Percentiles rank a stretch among this genome's conserved stretches.
Evolutionary conservation across 1,140 invertebrate species (phyloP).

Genomic region (Geopemphigus sp.): DNA sequence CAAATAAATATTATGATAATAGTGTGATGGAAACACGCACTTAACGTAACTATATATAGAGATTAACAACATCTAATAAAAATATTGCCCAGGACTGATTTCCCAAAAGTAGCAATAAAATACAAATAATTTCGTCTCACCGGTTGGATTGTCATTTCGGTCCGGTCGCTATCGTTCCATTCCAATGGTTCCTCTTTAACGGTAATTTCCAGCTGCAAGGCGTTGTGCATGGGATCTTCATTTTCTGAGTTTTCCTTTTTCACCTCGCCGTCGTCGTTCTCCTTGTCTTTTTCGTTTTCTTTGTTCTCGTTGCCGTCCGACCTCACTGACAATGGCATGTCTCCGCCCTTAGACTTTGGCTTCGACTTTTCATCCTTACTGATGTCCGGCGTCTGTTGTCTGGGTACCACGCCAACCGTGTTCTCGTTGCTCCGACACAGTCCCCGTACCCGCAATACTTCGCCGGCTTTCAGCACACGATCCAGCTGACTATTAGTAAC

Average conservation of each 20-base stretch:
- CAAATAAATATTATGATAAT: too few relatives aligned
- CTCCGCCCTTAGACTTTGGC: constrained; percentile 56
- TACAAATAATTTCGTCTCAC: constrained; percentile 53
- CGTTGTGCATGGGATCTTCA: constrained; percentile 55
- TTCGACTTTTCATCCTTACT: constrained; percentile 56
- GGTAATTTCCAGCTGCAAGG: constrained; percentile 50
- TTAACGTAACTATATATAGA: too few relatives aligned
- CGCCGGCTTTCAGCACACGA: constrained; percentile 73
- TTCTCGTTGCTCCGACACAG: constrained; percentile 52
- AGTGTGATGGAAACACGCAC: too few relatives aligned
- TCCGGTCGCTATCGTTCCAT: constrained; percentile 58
- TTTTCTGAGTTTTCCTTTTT: constrained; percentile 60
- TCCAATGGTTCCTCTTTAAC: constrained; percentile 69
- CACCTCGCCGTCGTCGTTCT: constrained; percentile 54
- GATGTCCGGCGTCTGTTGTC: constrained; percentile 52
- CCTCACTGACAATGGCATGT: constrained; percentile 50
- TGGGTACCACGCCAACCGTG: constrained; percentile 51
- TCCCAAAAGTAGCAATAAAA: too few relatives aligned
- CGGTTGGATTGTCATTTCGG: constrained; percentile 59
- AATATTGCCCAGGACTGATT: too few relatives aligned
- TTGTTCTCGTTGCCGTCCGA: constrained; percentile 53
- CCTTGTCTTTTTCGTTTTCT: constrained; percentile 45
- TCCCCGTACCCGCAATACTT: constrained; percentile 68
- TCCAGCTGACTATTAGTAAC: constrained; percentile 79
- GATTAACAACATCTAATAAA: too few relatives aligned